A percentile compares a stretch with the other conserved stretches of the same genome.
phyloP scores from a whole-genome alignment of 1,140 invertebrate species.

The Lepidurus arcticus region DNA sequence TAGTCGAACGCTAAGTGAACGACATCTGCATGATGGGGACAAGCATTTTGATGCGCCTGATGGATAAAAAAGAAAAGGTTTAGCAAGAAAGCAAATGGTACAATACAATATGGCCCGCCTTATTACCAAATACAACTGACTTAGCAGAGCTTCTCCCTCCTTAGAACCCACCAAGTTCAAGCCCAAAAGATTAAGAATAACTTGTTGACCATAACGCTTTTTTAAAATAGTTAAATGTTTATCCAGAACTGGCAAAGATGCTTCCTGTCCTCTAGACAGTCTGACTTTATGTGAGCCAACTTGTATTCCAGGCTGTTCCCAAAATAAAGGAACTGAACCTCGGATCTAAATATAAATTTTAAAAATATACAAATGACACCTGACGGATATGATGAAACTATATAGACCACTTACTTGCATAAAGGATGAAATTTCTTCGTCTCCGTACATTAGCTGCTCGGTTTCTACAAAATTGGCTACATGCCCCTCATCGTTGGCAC shows the following conservation, averaged over 20 bases:
- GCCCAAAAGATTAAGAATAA: slow-evolving; percentile 88
- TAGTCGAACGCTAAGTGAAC: slow-evolving; percentile 86
- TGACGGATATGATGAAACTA: neutral
- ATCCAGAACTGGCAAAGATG: slow-evolving; percentile 84
- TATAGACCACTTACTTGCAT: slow-evolving; percentile 51
- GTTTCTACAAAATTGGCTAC: slow-evolving; percentile 99
- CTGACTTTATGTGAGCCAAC: slow-evolving; percentile 98
- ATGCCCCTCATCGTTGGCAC: slow-evolving; percentile 97
- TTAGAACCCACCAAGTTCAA: slow-evolving; percentile 81
- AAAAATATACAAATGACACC: slow-evolving; percentile 39
- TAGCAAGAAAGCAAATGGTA: neutral
- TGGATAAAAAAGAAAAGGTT: neutral
- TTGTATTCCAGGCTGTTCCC: slow-evolving; percentile 98
- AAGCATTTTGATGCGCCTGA: slow-evolving; percentile 76
- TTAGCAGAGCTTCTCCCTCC: slow-evolving; percentile 93
- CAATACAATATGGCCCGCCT: slow-evolving; percentile 23
- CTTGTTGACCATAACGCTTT: slow-evolving; percentile 82
- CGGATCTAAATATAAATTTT: slow-evolving; percentile 59
- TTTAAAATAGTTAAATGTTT: slow-evolving; percentile 82
- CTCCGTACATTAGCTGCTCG: slow-evolving; percentile 90
- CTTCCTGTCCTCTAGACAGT: slow-evolving; percentile 88
- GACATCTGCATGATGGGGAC: slow-evolving; percentile 61
- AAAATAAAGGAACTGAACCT: slow-evolving; percentile 95
- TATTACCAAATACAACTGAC: slow-evolving; percentile 78
- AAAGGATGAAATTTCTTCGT: slow-evolving; percentile 74